Conservation (phyloP, 2,888 invertebrate genomes). For the Priocnemis perturbator region DNA sequence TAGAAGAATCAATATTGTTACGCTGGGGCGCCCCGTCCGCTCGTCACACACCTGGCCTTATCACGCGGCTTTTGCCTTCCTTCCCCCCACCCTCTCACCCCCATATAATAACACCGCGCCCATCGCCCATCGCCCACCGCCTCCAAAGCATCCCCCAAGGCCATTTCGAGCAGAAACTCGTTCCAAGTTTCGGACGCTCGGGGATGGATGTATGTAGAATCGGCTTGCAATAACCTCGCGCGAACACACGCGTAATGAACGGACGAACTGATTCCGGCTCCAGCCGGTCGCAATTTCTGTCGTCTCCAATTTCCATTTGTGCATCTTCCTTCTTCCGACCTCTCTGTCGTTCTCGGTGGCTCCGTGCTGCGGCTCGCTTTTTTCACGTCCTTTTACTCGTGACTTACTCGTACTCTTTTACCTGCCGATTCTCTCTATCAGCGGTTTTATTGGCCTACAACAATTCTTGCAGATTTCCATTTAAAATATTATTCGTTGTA, state of each 20-base stretch:
- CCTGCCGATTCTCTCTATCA: too few species aligned
- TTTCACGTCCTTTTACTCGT: too few species aligned
- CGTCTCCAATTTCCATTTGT: too few species aligned
- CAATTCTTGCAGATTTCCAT: too few species aligned
- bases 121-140: constrained; percentile 27
- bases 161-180: constrained; percentile 42
- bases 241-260: not conserved
- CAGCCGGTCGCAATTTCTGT: too few species aligned
- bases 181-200: constrained; percentile 43
- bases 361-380: too few species aligned
- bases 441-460: too few species aligned
- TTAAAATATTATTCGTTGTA: too few species aligned
- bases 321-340: too few species aligned
- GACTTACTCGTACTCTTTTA: too few species aligned
- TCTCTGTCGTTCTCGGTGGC: too few species aligned
- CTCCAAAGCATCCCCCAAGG: constrained; percentile 45
- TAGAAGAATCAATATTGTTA: constrained; percentile 56
- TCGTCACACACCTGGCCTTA: constrained; percentile 1
- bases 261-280: not conserved
- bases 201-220: constrained; percentile 30
- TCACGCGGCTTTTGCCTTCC: not conserved
- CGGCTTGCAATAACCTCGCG: constrained; percentile 1
- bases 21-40: constrained; percentile 7
- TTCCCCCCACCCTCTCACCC: too few species aligned
- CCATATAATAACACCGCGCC: constrained; percentile 28